Conservation (phyloP, 92 coral and sea anemone species). For the Parazoanthus atlanticus region DNA sequence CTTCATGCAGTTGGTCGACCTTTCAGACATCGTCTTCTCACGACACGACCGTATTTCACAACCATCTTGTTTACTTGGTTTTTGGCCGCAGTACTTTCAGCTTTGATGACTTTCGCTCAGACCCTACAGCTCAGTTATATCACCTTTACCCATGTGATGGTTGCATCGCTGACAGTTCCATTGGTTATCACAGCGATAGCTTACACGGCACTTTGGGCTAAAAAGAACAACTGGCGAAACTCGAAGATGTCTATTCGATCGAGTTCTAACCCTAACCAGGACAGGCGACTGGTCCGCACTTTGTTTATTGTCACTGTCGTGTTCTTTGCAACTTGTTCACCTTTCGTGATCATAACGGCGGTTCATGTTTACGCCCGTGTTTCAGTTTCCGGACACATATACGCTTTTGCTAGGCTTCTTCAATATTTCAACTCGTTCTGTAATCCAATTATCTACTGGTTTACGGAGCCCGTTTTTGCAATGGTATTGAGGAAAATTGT, state of each 20-base stretch:
- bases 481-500: not conserved
- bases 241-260: not conserved
- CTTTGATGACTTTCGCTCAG: not conserved
- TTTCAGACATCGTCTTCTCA: not conserved
- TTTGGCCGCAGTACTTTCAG: not conserved
- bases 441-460: not conserved
- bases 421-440: not conserved
- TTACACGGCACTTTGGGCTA: not conserved
- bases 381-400: not conserved
- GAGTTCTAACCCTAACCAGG: not conserved
- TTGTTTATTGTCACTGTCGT: not conserved
- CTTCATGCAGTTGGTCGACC: not conserved
- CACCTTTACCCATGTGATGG: not conserved
- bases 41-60: not conserved
- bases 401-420: not conserved
- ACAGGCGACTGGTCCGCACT: not conserved
- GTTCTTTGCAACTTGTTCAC: not conserved
- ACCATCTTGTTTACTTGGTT: not conserved
- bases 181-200: not conserved
- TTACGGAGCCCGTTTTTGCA: not conserved
- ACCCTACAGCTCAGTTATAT: not conserved
- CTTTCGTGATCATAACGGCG: not conserved
- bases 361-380: not conserved
- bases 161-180: not conserved
- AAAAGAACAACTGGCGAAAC: not conserved